A percentile compares a stretch with the other conserved stretches of the same genome.
Evolutionary conservation across 2,113 vertebrate genomes (phyloP).

Genomic region (Alethe castanea): DNA sequence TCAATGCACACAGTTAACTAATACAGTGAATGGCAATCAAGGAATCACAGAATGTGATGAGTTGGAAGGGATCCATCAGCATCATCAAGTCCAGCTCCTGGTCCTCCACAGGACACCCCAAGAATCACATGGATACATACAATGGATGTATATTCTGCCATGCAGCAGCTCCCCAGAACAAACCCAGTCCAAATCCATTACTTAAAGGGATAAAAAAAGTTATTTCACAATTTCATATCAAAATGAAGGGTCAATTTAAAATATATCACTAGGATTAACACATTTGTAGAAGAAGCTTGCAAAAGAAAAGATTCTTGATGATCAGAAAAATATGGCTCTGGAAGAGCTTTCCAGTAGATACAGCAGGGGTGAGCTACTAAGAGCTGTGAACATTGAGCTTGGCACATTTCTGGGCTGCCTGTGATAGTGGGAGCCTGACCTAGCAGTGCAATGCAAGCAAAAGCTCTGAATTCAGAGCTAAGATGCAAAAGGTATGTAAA

Average conservation of each 20-base stretch:
- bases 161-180: background rate
- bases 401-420: background rate
- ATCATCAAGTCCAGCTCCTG: background rate
- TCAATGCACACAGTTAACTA: background rate
- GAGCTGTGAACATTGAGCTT: background rate
- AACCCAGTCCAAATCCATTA: background rate
- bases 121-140: background rate
- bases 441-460: background rate
- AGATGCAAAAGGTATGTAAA: background rate
- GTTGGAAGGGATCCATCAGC: background rate
- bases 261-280: background rate
- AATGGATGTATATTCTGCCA: background rate
- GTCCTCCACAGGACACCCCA: background rate
- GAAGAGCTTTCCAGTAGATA: background rate
- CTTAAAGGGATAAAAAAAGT: background rate
- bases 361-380: background rate
- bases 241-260: background rate
- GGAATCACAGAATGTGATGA: background rate
- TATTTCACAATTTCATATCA: background rate
- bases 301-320: background rate
- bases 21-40: background rate
- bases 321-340: background rate
- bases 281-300: background rate
- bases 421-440: background rate
- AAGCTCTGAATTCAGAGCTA: slow-evolving; percentile 1